These are phyloP conservation scores for Scaptomyza parva DNA, from an alignment of 2,888 invertebrate genomes.

Conservation along the genomic window DNA sequence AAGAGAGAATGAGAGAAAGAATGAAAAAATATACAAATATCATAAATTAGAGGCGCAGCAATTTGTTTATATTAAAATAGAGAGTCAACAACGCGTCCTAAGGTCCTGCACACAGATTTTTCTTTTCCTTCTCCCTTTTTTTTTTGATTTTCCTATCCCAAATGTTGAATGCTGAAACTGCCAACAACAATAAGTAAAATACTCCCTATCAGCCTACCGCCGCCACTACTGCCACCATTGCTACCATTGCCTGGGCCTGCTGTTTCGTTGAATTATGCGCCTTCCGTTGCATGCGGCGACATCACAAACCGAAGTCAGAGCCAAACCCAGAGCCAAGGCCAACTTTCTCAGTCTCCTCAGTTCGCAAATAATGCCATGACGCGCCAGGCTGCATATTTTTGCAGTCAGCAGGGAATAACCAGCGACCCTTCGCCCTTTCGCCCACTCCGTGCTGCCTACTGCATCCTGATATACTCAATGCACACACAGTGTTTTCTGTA, in stretches of 20 bases:
- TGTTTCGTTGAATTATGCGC: conserved; percentile 77
- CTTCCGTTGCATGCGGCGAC: conserved; percentile 77
- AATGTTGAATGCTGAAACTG: conserved; percentile 48
- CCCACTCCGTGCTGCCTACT: neutral
- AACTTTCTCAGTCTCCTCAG: conserved; percentile 28
- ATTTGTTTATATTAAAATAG: conserved; percentile 81
- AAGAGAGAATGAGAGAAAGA: conserved; percentile 37
- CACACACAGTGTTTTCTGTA: conserved; percentile 30
- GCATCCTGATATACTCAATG: conserved; percentile 1
- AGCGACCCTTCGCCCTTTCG: neutral
- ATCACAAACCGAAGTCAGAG: conserved; percentile 40
- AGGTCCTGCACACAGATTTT: conserved; percentile 60
- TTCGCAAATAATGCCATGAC: conserved; percentile 66
- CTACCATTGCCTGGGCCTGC: conserved; percentile 56
- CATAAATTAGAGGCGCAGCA: conserved; percentile 76
- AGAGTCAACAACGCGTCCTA: conserved; percentile 62
- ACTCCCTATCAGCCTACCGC: conserved; percentile 3
- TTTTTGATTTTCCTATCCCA: conserved; percentile 44
- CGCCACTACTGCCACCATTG: neutral
- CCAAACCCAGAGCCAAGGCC: conserved; percentile 34
- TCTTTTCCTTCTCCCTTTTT: neutral
- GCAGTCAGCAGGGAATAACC: conserved; percentile 55
- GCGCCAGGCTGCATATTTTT: conserved; percentile 75
- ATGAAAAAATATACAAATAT: conserved; percentile 52
- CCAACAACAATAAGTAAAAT: conserved; percentile 36